Evolutionary conservation across 2,888 invertebrate genomes (phyloP).

Genomic region (Stenchaetothrips biformis): DNA sequence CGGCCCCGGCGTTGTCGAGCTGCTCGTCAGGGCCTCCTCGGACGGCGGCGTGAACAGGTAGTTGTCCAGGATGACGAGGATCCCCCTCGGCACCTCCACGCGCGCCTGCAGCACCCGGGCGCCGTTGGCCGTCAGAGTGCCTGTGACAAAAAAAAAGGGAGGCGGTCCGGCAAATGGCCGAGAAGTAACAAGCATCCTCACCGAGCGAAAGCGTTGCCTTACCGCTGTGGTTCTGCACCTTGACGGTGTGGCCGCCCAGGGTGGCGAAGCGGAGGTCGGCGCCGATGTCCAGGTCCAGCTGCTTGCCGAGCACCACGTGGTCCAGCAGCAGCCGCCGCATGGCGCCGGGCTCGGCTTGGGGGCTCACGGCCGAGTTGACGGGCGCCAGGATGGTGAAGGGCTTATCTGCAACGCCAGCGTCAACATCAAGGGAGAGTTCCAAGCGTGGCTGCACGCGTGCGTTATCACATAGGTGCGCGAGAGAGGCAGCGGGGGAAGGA

Average conservation of each 20-base stretch:
- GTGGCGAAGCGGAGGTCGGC: constrained; percentile 50
- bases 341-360: constrained; percentile 49
- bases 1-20: constrained; percentile 23
- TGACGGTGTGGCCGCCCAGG: constrained; percentile 47
- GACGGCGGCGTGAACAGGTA: constrained; percentile 48
- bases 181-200: neutral
- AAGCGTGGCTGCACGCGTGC: neutral
- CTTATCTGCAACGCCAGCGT: constrained; percentile 49
- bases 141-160: constrained; percentile 33
- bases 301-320: constrained; percentile 55
- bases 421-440: too few species aligned
- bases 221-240: constrained; percentile 43
- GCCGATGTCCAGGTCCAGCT: constrained; percentile 50
- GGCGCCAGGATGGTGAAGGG: constrained; percentile 59
- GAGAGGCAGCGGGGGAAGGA: neutral
- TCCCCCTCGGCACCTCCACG: constrained; percentile 46
- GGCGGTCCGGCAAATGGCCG: neutral
- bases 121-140: constrained; percentile 46
- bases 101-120: constrained; percentile 46
- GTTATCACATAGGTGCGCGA: neutral
- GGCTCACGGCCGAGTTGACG: constrained; percentile 49
- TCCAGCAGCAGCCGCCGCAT: constrained; percentile 56
- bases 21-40: constrained; percentile 35
- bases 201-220: constrained; percentile 33
- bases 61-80: constrained; percentile 48